Evolutionary conservation across 2,797 vertebrate species (phyloP), one percentile per base, ranked within the genome.

Genomic region (Pelodytes ibericus): DNA sequence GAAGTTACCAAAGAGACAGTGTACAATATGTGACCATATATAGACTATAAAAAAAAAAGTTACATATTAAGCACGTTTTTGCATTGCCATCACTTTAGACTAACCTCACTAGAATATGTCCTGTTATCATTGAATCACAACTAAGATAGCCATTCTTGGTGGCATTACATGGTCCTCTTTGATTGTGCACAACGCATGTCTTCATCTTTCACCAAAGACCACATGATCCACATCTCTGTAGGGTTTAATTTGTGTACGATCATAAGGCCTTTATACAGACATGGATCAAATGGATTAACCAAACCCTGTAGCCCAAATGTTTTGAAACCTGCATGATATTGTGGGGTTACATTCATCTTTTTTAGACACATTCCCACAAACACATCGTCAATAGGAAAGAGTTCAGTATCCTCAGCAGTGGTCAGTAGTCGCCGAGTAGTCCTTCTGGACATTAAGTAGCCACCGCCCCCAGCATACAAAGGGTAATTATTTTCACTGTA

Each of bases 311-410:
- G 92, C 13, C 91, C 92, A 0, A 92, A 91, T 1, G 91, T 93
- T 85, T 89, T 92, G 71, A 94, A 94, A 75, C 92, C 90, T 1
- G 88, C 18, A 0, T 94, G 92, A 62, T 87, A 89, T 16, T 72
- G 61, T 15, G 89, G 90, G 7, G 69, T 86, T 39, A 92, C 71
- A 0, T 86, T 87, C 82, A 92, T 86, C 82, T 86, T 87, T 33
- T 84, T 71, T 82, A 93, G 81, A 39, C 93, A 93, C 90, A 93
- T 93, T 3, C 91, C 92, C 64, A 91, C 91, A 75, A 90, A 93
- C 70, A 94, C 89, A 0, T 92, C 92, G 0, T 94, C 90, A 11
- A 92, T 93, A 0, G 91, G 92, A 77, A 94, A 92, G 65, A 93
- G 88, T n/a, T 91, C 89, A 0, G 0, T 81, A 27, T 25, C 77